Base-by-base conservation (phyloP, 2,888 invertebrate species). In the Diogma glabrata region DNA sequence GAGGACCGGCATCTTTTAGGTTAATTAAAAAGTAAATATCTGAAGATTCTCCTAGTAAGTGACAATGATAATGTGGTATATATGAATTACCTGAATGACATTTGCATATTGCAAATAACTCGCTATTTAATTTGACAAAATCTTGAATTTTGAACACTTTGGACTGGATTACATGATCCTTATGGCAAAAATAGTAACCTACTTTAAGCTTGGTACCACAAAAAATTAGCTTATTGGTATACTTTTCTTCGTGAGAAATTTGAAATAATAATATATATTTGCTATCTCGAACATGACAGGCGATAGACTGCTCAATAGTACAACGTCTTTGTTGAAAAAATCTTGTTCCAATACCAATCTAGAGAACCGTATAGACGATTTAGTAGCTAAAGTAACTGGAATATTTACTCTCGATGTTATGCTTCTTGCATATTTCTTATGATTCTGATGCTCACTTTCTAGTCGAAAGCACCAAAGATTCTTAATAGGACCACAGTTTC, bases 391-490 rank as follows among this genome's bases (percentile, higher is more conserved):
- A 8, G 38, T 14, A 38, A 38, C 38, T 38, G 38, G 38, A 16
- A 38, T 38, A 38, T 38, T 38, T 38, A 38, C 16, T 1, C 38
- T 16, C 3, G 38, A 38, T 9, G 16, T 3, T 3, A 36, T 36
- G n/a, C n/a, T n/a, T n/a, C n/a, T n/a, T n/a, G n/a, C n/a, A n/a
- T n/a, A n/a, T n/a, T n/a, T n/a, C n/a, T 33, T 33, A 10, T 7
- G 33, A 10, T 12, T n/a, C 14, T 33, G 33, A 10, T 33, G 33
- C 10, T 33, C 33, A 8, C 33, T 33, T 49, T 52, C 28, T 6
- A 52, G 43, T 33, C 49, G 10, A 3, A 49, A 47, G 22, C 16
- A 40, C 43, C 49, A 52, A 8, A 49, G 9, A 45, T 49, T 14
- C 24, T 45, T 52, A 5, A 48, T 2, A 9, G 48, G 48, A 23